Evolutionary conservation across 2,113 vertebrate genomes (phyloP), one percentile per base, ranked within the genome.

Genomic region (Vulpes lagopus): DNA sequence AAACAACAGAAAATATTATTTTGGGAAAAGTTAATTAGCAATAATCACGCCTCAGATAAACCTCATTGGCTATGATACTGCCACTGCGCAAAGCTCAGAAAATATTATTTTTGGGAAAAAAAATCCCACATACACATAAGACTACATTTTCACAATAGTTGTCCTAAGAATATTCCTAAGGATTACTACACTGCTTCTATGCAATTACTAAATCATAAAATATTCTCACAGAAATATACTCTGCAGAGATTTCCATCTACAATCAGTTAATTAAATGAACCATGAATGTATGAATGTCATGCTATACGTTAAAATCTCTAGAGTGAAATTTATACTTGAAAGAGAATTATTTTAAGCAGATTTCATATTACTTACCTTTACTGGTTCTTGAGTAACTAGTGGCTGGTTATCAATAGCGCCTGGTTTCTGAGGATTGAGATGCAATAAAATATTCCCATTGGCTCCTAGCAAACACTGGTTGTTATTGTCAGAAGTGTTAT

Each of bases 341-440:
- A 93, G 27, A 94, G 43, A 97, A 73, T 25, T 69, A 87, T 71
- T 97, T 97, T 76, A 94, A 86, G 8, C 59, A 95, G 62, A 87
- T 96, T 32, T 88, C 64, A 92, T 97, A 96, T 82, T 87, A 96
- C 62, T 97, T 98, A 99, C 99, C 99, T 99, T 99, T 96, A 99
- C 98, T 57, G 99, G 99, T 55, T 99, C 99, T 38, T 99, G 99
- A 22, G 98, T 99, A 96, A 99, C 99, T 79, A 99, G 98, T 1
- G 99, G 98, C 94, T 99, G 99, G 99, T 99, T 99, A 98, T 99
- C 99, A 69, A 99, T 99, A 76, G 99, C 99, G 97, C 99, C 99
- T 3, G 99, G 99, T 96, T 99, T 99, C 97, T 99, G 99, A 94
- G 99, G 99, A 91, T 98, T 99, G 96, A 99, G 98, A 64, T 99